Evolutionary conservation across 2,113 vertebrate genomes (phyloP), one percentile per base, ranked within the genome.

Genomic region (Nannospalax galili): DNA sequence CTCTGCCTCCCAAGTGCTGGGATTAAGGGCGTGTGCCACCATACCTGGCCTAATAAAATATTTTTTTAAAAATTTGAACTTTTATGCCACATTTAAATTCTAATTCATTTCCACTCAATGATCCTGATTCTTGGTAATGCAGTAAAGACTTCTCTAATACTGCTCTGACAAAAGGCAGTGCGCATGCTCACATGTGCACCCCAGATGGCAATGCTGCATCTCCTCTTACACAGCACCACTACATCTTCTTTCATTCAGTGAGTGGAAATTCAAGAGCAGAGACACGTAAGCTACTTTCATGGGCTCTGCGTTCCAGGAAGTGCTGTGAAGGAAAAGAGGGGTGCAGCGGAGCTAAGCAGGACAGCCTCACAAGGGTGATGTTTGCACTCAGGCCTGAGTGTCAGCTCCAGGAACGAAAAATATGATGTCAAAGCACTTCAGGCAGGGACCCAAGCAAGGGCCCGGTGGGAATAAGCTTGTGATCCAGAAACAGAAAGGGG

Each of bases 21-120:
- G n/a, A n/a, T n/a, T n/a, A n/a, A n/a, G n/a, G n/a, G n/a, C n/a
- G n/a, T n/a, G n/a, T n/a, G n/a, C n/a, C n/a, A n/a, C n/a, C n/a
- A n/a, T n/a, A n/a, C n/a, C n/a, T n/a, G n/a, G n/a, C n/a, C n/a
- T n/a, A n/a, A n/a, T n/a, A n/a, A n/a, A n/a, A n/a, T n/a, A n/a
- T n/a, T 42, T 78, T 96, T 94, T 92, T 79, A 91, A 82, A 96
- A 96, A 93, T 65, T 20, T 92, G 62, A 78, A 35, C 32, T 70
- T 85, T 67, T 67, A 77, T 11, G 85, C 88, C 88, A 80, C n/a
- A 79, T 28, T 91, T 78, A 89, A 79, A 91, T 92, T 88, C n/a
- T 60, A 77, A 94, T 79, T 88, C 52, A 77, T 52, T 95, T 73
- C 78, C 28, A 86, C 19, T 6, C 73, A 65, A 40, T 8, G 81